A percentile compares a stretch with the other conserved stretches of the same genome.
Conservation (phyloP, 2,113 vertebrate genomes). For the Psettodes erumei region DNA sequence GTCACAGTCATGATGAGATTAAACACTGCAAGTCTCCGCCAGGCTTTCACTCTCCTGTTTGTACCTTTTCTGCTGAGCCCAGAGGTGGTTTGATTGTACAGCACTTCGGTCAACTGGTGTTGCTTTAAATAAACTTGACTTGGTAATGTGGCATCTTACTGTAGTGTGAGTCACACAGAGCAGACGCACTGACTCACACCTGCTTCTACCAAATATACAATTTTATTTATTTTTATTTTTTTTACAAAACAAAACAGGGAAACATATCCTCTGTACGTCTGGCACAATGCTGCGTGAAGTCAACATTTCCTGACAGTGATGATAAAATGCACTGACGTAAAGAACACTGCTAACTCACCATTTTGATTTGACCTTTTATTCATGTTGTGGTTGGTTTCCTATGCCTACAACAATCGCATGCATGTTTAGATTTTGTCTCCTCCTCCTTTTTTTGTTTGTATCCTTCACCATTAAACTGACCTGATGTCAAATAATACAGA, state of each 20-base stretch:
- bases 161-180: neutral
- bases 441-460: neutral
- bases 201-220: neutral
- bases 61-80: slow-evolving; percentile 9
- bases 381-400: slow-evolving; percentile 46
- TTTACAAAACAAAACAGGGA: slow-evolving; percentile 13
- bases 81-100: too few species aligned
- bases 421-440: slow-evolving; percentile 39
- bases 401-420: slow-evolving; percentile 64
- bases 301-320: slow-evolving; percentile 46
- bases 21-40: slow-evolving; percentile 22
- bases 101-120: too few species aligned
- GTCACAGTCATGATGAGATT: slow-evolving; percentile 60
- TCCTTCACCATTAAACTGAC: slow-evolving; percentile 10
- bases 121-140: too few species aligned
- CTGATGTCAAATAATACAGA: slow-evolving; percentile 4
- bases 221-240: neutral
- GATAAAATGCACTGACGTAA: slow-evolving; percentile 35
- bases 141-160: neutral
- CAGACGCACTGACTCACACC: neutral
- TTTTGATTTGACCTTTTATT: slow-evolving; percentile 64
- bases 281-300: slow-evolving; percentile 23
- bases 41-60: neutral
- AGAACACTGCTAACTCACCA: slow-evolving; percentile 53
- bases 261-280: neutral